These are phyloP conservation scores for Ancistrus triradiatus DNA, from an alignment of 2,113 vertebrate genomes.

Conservation along the genomic window DNA sequence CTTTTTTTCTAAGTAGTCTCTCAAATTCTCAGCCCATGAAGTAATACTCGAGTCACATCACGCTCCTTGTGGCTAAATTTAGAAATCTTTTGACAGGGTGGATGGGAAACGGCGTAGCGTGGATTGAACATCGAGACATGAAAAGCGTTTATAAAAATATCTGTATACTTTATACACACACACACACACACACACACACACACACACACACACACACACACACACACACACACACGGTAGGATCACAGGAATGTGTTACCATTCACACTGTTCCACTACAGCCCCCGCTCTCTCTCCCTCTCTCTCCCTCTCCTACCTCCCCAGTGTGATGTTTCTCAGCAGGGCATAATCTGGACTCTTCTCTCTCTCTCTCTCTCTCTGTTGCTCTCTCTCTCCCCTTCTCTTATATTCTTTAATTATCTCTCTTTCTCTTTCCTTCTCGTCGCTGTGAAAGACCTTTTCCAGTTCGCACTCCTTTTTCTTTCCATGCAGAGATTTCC, in stretches of 20 bases:
- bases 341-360: background rate
- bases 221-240: slow-evolving; percentile 2
- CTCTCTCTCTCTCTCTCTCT: background rate
- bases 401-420: background rate
- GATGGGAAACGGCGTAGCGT: too few species aligned
- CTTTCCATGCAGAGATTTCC: background rate
- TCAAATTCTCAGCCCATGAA: too few species aligned
- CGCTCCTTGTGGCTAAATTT: too few species aligned
- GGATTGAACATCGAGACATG: too few species aligned
- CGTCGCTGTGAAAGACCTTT: slow-evolving; percentile 16
- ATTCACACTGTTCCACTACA: slow-evolving; percentile 32
- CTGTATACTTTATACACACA: too few species aligned
- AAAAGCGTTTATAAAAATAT: too few species aligned
- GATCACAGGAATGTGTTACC: slow-evolving; percentile 24
- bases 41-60: too few species aligned
- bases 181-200: background rate
- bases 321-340: slow-evolving; percentile 19
- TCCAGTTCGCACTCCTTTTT: slow-evolving; percentile 2
- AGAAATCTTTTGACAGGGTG: too few species aligned
- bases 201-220: slow-evolving; percentile 13
- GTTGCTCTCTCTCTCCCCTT: too few species aligned
- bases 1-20: too few species aligned
- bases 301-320: slow-evolving; percentile 26
- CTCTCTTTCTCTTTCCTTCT: background rate
- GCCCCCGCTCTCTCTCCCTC: slow-evolving; percentile 36